A percentile compares a stretch with the other conserved stretches of the same genome.
These are phyloP conservation scores for Meteorus cinctellus DNA, from an alignment of 2,888 invertebrate genomes.

Conservation along the genomic window DNA sequence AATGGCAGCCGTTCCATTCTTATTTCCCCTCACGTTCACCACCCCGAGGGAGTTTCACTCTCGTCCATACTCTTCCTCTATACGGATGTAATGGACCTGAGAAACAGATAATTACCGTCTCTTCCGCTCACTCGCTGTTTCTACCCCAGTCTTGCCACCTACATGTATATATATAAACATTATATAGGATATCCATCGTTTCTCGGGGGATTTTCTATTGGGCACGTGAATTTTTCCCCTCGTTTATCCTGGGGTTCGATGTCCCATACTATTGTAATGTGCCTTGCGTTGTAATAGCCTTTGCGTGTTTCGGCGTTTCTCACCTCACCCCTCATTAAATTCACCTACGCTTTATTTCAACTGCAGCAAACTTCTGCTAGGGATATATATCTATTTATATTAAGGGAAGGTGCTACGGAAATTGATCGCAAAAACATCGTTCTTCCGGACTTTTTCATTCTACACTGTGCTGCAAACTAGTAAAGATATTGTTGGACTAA, in stretches of 20 bases:
- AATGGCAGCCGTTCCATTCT: constrained; percentile 68
- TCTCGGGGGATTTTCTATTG: constrained; percentile 20
- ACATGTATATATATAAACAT: constrained; percentile 5
- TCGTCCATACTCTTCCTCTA: constrained; percentile 45
- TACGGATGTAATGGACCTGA: constrained; percentile 64
- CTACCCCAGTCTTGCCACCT: not conserved
- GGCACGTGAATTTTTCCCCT: constrained; percentile 13
- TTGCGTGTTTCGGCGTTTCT: constrained; percentile 9
- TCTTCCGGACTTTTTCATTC: too few species aligned
- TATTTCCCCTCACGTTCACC: constrained; percentile 71
- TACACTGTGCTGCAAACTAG: too few species aligned
- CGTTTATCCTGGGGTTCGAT: not conserved
- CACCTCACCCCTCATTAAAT: constrained; percentile 12
- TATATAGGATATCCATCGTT: constrained; percentile 7
- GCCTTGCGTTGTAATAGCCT: constrained; percentile 6
- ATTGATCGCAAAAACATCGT: too few species aligned
- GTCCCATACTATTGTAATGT: constrained; percentile 7
- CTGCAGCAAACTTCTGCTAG: not conserved
- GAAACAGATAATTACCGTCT: constrained; percentile 68
- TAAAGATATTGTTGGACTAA: too few species aligned
- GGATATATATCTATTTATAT: not conserved
- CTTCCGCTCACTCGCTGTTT: constrained; percentile 25
- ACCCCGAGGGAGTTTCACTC: constrained; percentile 46
- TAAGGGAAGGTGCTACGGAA: too few species aligned
- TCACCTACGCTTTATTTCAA: not conserved